Conservation (phyloP, 2,797 vertebrate species). For the Apogon hyalosoma region DNA sequence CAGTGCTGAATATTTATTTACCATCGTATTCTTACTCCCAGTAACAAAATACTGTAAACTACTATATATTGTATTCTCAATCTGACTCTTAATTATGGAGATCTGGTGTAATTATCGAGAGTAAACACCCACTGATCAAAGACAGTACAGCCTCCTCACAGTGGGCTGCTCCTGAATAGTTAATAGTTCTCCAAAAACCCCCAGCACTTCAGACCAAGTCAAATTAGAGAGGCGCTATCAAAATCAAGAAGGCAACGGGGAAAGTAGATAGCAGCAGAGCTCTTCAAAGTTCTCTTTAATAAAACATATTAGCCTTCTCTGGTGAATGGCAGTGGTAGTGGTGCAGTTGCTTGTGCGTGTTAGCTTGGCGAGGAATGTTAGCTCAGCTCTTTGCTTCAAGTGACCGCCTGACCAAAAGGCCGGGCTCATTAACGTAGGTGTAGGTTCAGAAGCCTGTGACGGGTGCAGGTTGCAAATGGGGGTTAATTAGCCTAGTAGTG, state of each 20-base stretch:
- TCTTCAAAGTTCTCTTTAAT: slow-evolving; percentile 85
- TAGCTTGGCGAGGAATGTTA: slow-evolving; percentile 13
- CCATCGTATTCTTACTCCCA: slow-evolving; percentile 13
- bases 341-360: slow-evolving; percentile 33
- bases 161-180: slow-evolving; percentile 73
- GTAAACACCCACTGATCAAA: slow-evolving; percentile 71
- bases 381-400: slow-evolving; percentile 14
- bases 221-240: slow-evolving; percentile 73
- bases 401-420: slow-evolving; percentile 35
- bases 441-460: slow-evolving; percentile 52
- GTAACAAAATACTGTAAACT: slow-evolving; percentile 19
- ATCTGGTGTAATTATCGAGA: slow-evolving; percentile 42
- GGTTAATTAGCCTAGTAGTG: slow-evolving; percentile 68
- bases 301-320: slow-evolving; percentile 76
- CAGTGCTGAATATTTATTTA: slow-evolving; percentile 41
- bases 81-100: slow-evolving; percentile 47
- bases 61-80: slow-evolving; percentile 25
- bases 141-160: slow-evolving; percentile 42
- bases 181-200: slow-evolving; percentile 67
- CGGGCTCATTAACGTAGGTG: slow-evolving; percentile 46
- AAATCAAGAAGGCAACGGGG: slow-evolving; percentile 55
- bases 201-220: slow-evolving; percentile 68
- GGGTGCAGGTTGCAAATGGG: slow-evolving; percentile 57
- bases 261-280: slow-evolving; percentile 56
- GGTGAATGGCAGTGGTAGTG: slow-evolving; percentile 40